Evolutionary conservation across 2,113 vertebrate genomes (phyloP).

Genomic region (Thamnaconus septentrionalis): DNA sequence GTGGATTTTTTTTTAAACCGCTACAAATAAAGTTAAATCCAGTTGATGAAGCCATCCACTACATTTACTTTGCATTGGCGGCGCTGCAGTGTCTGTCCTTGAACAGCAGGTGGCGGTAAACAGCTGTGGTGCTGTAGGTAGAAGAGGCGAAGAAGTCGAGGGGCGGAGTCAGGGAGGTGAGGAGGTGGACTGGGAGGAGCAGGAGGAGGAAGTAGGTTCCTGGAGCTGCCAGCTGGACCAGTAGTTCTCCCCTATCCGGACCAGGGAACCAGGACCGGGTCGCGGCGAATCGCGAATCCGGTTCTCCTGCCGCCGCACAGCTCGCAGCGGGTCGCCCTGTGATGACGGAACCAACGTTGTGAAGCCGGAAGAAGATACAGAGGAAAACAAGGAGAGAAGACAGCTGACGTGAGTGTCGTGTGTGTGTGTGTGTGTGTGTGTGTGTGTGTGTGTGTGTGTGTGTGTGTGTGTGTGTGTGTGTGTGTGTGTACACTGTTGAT

Average conservation of each 20-base stretch:
- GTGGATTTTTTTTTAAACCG: too few relatives aligned
- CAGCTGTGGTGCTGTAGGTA: not conserved
- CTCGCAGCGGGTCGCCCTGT: not conserved
- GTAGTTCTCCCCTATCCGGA: rapidly evolving
- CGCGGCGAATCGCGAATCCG: not conserved
- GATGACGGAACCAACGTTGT: not conserved
- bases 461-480: too few relatives aligned
- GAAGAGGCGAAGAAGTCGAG: not conserved
- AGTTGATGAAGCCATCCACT: too few relatives aligned
- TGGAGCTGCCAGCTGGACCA: slow-evolving; percentile 11
- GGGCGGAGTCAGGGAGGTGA: not conserved
- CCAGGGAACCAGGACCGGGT: not conserved
- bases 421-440: too few relatives aligned
- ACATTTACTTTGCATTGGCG: not conserved
- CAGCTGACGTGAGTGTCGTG: too few relatives aligned
- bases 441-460: too few relatives aligned
- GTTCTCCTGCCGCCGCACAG: not conserved
- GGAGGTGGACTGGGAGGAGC: not conserved
- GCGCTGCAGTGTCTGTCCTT: not conserved
- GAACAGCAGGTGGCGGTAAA: not conserved
- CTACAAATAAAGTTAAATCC: too few relatives aligned
- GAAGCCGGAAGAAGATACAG: not conserved
- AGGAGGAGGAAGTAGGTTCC: not conserved
- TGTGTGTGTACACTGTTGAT: too few relatives aligned
- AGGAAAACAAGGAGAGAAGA: too few relatives aligned